These are phyloP conservation scores for Apodemus sylvaticus DNA, from an alignment of 2,113 vertebrate genomes.

Conservation along the genomic window DNA sequence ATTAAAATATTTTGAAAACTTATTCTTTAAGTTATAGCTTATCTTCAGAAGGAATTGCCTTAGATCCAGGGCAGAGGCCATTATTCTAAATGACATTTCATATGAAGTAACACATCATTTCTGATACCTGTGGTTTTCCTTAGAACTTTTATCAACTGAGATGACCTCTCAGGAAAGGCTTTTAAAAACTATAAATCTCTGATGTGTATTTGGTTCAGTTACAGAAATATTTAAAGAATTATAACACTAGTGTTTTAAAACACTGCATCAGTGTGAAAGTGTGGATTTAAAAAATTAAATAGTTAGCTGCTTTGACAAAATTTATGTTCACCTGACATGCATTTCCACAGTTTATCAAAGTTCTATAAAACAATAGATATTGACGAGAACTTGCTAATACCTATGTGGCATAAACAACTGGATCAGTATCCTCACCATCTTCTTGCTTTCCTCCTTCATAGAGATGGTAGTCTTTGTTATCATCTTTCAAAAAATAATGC, in stretches of 20 bases:
- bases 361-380: background rate
- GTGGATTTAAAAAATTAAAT: background rate
- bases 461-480: background rate
- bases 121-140: conserved; percentile 62
- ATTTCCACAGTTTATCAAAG: background rate
- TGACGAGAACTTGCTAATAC: background rate
- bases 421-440: accelerated
- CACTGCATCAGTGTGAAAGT: conserved; percentile 1
- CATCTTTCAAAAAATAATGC: background rate
- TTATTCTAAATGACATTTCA: conserved; percentile 68
- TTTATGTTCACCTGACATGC: background rate
- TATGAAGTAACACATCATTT: conserved; percentile 66
- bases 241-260: conserved; percentile 48
- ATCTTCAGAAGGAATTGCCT: conserved; percentile 69
- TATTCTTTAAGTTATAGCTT: conserved; percentile 74
- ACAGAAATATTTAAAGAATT: conserved; percentile 64
- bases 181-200: conserved; percentile 63
- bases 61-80: conserved; percentile 59
- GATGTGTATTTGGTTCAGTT: conserved; percentile 58
- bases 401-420: background rate
- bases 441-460: background rate
- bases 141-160: conserved; percentile 58
- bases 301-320: background rate
- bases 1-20: conserved; percentile 77
- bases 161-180: conserved; percentile 56